Conservation (phyloP, 1,140 invertebrate species). For the Drosophila dunni region DNA sequence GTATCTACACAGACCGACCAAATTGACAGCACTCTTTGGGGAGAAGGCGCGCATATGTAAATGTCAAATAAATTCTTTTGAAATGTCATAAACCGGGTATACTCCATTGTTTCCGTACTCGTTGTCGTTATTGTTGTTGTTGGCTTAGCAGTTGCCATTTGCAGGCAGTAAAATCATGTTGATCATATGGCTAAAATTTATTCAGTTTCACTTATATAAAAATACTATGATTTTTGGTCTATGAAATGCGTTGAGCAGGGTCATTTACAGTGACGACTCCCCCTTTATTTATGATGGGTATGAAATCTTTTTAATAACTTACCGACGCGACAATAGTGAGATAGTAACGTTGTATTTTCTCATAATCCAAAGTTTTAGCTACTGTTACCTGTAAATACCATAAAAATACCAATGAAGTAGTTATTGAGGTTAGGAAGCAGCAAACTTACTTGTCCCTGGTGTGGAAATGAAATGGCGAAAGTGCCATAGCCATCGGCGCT, state of each 20-base stretch:
- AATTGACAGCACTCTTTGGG: constrained; percentile 25
- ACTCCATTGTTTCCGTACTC: constrained; percentile 30
- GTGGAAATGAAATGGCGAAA: constrained; percentile 94
- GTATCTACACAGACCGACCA: neutral
- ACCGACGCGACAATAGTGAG: constrained; percentile 95
- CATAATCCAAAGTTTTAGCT: constrained; percentile 94
- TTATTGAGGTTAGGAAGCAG: neutral
- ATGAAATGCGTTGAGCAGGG: too few species aligned
- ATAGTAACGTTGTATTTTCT: constrained; percentile 94
- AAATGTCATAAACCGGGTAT: constrained; percentile 56
- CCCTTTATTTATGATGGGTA: too few species aligned
- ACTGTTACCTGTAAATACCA: constrained; percentile 88
- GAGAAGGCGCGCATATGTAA: constrained; percentile 37
- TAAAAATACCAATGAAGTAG: neutral
- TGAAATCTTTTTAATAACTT: constrained; percentile 85
- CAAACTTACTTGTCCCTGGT: constrained; percentile 90
- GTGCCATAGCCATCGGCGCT: constrained; percentile 92
- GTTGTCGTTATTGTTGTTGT: constrained; percentile 1
- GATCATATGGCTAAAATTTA: constrained; percentile 3
- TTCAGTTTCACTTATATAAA: neutral
- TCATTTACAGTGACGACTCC: neutral
- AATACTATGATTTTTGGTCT: neutral
- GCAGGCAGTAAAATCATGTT: constrained; percentile 10
- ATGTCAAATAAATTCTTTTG: constrained; percentile 59
- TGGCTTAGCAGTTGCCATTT: constrained; percentile 2